Percentiles rank a stretch among this genome's conserved stretches.
Evolutionary conservation across 2,888 invertebrate species (phyloP).

Genomic region (Scrobipalpa atriplicella): DNA sequence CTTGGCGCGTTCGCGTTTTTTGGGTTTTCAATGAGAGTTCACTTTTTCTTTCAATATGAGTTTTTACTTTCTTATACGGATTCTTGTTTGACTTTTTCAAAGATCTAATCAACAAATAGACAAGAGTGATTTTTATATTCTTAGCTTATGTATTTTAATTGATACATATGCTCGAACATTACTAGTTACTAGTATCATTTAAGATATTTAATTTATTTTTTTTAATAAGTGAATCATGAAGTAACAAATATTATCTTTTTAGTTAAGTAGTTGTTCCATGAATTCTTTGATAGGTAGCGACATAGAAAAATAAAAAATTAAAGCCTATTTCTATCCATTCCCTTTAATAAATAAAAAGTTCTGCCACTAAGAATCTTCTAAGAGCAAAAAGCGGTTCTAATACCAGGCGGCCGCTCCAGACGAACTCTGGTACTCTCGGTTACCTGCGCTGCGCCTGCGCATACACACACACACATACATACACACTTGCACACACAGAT

Average conservation of each 20-base stretch:
- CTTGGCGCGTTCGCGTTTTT: conserved; percentile 16
- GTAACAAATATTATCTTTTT: too few species aligned
- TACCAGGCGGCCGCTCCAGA: conserved; percentile 62
- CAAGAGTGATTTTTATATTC: too few species aligned
- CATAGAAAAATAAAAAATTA: too few species aligned
- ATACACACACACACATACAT: conserved; percentile 38
- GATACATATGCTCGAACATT: too few species aligned
- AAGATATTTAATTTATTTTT: too few species aligned
- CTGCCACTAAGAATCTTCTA: conserved; percentile 68
- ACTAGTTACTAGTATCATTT: too few species aligned
- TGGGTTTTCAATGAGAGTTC: conserved; percentile 4
- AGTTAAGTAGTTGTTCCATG: too few species aligned
- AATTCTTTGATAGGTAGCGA: too few species aligned
- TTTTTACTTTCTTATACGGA: background rate
- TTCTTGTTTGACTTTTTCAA: too few species aligned
- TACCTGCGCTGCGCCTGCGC: conserved; percentile 76
- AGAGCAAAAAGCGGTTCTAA: conserved; percentile 62
- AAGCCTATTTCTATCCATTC: background rate
- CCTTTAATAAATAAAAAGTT: background rate
- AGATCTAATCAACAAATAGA: too few species aligned
- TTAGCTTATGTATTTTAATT: too few species aligned
- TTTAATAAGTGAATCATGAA: too few species aligned
- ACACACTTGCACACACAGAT: conserved; percentile 31
- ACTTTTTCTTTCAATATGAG: conserved; percentile 9
- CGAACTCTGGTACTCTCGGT: conserved; percentile 76